Conservation (phyloP, 2,888 invertebrate genomes). For the Liposcelis brunnea region DNA sequence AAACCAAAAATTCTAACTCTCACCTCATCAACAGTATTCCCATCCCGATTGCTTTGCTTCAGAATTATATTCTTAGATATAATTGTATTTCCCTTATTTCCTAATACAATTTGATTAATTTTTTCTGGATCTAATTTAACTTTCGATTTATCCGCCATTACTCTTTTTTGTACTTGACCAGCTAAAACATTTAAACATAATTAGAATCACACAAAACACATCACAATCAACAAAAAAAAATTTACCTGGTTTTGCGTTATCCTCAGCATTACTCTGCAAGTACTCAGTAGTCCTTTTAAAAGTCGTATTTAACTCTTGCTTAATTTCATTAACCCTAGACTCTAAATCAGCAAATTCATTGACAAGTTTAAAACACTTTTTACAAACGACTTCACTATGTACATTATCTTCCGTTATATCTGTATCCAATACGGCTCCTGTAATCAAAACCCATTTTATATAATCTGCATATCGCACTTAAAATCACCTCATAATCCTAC, state of each 20-base stretch:
- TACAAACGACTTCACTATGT: slow-evolving; percentile 37
- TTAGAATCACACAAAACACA: too few relatives aligned
- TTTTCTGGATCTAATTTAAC: too few relatives aligned
- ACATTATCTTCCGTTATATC: slow-evolving; percentile 32
- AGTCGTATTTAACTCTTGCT: slow-evolving; percentile 32
- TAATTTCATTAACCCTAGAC: slow-evolving; percentile 30
- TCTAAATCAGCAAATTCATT: slow-evolving; percentile 31
- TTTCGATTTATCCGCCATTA: too few relatives aligned
- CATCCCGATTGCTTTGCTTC: background rate
- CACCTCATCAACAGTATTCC: background rate
- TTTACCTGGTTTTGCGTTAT: slow-evolving; percentile 9
- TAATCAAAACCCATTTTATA: background rate
- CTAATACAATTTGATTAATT: background rate
- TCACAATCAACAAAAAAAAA: too few relatives aligned
- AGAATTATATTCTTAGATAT: slow-evolving; percentile 3
- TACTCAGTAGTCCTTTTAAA: slow-evolving; percentile 26
- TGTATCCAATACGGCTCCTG: slow-evolving; percentile 27
- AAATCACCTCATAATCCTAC: background rate
- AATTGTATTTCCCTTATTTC: background rate
- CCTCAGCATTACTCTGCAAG: slow-evolving; percentile 9
- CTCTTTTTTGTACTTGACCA: too few relatives aligned
- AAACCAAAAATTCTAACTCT: slow-evolving; percentile 19
- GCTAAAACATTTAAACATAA: too few relatives aligned
- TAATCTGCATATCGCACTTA: too few relatives aligned
- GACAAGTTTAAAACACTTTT: slow-evolving; percentile 45